Percentiles rank a stretch among this genome's conserved stretches.
Evolutionary conservation across 2,797 vertebrate genomes (phyloP).

Genomic region (Leuciscus waleckii): DNA sequence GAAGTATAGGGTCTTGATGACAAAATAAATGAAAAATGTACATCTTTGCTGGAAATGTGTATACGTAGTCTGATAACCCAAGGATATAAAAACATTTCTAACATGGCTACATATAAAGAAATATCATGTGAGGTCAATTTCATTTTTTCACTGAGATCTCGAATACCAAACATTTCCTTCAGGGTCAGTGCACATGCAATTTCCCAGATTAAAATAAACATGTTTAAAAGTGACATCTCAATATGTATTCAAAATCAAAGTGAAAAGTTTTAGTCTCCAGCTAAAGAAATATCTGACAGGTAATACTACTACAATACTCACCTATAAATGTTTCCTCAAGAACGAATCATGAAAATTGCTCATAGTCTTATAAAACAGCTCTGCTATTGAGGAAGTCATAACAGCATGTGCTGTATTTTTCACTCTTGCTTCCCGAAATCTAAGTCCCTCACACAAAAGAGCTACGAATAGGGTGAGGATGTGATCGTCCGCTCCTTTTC

Average conservation of each 20-base stretch:
- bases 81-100: neutral
- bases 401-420: constrained; percentile 50
- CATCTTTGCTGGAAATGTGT: constrained; percentile 3
- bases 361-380: constrained; percentile 70
- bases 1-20: neutral
- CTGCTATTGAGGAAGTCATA: constrained; percentile 62
- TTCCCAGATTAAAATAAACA: neutral
- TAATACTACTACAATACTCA: constrained; percentile 62
- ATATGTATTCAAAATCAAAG: neutral
- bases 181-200: neutral
- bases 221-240: neutral
- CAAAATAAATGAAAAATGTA: neutral
- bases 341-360: constrained; percentile 72
- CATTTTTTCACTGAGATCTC: neutral
- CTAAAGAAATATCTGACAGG: constrained; percentile 63
- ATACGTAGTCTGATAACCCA: neutral
- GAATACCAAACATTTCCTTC: neutral
- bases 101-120: neutral
- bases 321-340: constrained; percentile 58
- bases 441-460: constrained; percentile 60
- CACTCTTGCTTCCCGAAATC: constrained; percentile 27
- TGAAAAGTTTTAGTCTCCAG: neutral
- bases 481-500: constrained; percentile 55
- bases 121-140: neutral
- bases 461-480: constrained; percentile 50